These are phyloP conservation scores for Lasioglossum marginatum DNA, from an alignment of 2,888 invertebrate genomes.

Conservation along the genomic window DNA sequence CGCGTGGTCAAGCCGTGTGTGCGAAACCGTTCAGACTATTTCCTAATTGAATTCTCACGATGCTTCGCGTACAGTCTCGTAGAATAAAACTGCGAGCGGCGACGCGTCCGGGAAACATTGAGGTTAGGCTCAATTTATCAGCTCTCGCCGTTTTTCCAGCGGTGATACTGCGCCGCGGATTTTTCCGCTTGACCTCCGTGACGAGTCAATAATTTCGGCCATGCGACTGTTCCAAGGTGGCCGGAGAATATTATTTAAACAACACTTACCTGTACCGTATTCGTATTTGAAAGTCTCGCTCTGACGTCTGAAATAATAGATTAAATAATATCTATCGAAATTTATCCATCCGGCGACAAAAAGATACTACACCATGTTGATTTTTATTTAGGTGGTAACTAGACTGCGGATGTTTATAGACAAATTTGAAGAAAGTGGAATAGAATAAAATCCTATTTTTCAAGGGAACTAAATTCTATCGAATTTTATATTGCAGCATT, in stretches of 20 bases:
- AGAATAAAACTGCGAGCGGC: too few relatives aligned
- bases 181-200: conserved; percentile 42
- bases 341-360: neutral
- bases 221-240: conserved; percentile 18
- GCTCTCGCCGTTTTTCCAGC: conserved; percentile 34
- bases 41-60: neutral
- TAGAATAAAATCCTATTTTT: too few relatives aligned
- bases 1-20: conserved; percentile 67
- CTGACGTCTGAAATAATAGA: neutral
- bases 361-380: neutral
- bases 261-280: neutral
- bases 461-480: too few relatives aligned
- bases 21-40: neutral
- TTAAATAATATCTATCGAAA: neutral
- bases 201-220: conserved; percentile 66
- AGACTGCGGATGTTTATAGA: too few relatives aligned
- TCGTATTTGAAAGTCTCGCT: neutral
- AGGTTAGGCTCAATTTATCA: conserved; percentile 53
- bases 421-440: too few relatives aligned
- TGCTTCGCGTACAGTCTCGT: neutral
- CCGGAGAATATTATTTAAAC: neutral
- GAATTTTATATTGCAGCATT: too few relatives aligned
- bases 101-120: neutral
- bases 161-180: conserved; percentile 37
- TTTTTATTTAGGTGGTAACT: neutral